These are phyloP conservation scores for Brachirus orientalis DNA, from an alignment of 2,113 vertebrate species.

Conservation along the genomic window DNA sequence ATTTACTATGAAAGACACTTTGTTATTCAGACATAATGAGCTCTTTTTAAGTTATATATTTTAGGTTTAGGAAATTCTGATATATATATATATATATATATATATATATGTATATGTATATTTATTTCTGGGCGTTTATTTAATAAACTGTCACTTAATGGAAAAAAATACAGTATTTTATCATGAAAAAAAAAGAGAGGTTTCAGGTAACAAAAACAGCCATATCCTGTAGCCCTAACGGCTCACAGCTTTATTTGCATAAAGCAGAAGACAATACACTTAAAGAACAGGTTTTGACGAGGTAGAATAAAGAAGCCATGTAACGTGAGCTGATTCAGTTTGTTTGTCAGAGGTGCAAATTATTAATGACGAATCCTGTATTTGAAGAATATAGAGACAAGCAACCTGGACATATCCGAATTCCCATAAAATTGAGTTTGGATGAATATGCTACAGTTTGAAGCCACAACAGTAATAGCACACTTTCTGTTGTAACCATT, in stretches of 20 bases:
- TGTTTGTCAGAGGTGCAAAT: not conserved
- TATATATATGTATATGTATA: too few species aligned
- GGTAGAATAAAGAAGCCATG: not conserved
- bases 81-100: too few species aligned
- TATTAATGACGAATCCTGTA: too few species aligned
- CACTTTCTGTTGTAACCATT: conserved; percentile 14
- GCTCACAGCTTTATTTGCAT: not conserved
- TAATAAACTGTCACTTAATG: too few species aligned
- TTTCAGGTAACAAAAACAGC: conserved; percentile 4
- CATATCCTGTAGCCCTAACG: conserved; percentile 14
- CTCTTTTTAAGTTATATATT: too few species aligned
- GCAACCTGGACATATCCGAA: not conserved
- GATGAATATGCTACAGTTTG: not conserved
- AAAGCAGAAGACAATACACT: not conserved
- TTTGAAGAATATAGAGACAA: not conserved
- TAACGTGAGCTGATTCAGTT: not conserved
- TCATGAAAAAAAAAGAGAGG: not conserved
- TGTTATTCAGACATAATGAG: too few species aligned
- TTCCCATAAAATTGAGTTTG: not conserved
- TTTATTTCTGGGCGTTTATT: too few species aligned
- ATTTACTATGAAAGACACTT: too few species aligned
- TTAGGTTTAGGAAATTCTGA: too few species aligned
- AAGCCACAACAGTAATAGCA: conserved; percentile 9
- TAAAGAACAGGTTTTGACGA: not conserved
- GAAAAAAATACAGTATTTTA: not conserved